These are phyloP conservation scores for Synanthedon formicaeformis DNA, from an alignment of 2,888 invertebrate genomes.

Conservation along the genomic window DNA sequence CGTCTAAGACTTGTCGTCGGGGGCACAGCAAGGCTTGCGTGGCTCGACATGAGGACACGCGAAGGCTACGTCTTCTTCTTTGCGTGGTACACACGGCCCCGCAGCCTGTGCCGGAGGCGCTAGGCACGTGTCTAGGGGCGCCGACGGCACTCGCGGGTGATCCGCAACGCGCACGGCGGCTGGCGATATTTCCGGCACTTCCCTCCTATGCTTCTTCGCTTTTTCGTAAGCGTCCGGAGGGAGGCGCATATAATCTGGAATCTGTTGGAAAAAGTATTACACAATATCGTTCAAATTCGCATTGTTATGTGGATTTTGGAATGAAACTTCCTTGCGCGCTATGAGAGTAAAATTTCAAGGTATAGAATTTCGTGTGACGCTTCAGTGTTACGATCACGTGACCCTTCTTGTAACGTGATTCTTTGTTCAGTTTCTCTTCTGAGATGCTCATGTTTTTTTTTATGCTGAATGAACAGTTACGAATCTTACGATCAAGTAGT, in stretches of 20 bases:
- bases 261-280: constrained; percentile 16
- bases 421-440: too few relatives aligned
- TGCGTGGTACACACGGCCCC: constrained; percentile 29
- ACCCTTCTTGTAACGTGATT: too few relatives aligned
- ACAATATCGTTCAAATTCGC: background rate
- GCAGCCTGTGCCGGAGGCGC: constrained; percentile 22
- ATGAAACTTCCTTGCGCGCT: too few relatives aligned
- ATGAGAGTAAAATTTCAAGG: too few relatives aligned
- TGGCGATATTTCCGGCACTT: constrained; percentile 46
- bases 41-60: constrained; percentile 43
- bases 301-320: too few relatives aligned
- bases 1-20: constrained; percentile 12
- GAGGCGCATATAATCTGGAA: constrained; percentile 52
- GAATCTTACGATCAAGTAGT: too few relatives aligned
- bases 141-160: constrained; percentile 24
- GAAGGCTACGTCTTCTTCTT: constrained; percentile 53
- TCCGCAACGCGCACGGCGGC: constrained; percentile 35
- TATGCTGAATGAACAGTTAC: background rate
- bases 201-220: constrained; percentile 41
- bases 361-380: too few relatives aligned
- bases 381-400: too few relatives aligned
- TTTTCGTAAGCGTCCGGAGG: constrained; percentile 43
- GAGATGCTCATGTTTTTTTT: background rate
- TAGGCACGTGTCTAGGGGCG: constrained; percentile 32
- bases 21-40: constrained; percentile 39